Conservation (phyloP, 2,888 invertebrate species). For the Ischnus inquisitorius region DNA sequence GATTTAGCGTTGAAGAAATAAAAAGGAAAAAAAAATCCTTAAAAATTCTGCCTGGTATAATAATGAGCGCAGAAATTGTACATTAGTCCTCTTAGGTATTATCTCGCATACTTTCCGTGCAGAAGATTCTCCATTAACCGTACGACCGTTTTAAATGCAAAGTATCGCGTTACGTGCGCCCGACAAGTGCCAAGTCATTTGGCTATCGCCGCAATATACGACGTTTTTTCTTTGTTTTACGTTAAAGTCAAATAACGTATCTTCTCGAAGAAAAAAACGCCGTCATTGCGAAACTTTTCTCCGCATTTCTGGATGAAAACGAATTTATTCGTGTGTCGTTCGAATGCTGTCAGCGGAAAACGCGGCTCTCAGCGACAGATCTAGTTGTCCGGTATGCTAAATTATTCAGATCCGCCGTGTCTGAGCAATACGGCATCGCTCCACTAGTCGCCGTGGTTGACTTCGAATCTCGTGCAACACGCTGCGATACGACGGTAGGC, state of each 20-base stretch:
- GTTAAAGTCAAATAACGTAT: slow-evolving; percentile 44
- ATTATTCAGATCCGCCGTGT: slow-evolving; percentile 54
- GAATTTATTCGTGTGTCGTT: slow-evolving; percentile 18
- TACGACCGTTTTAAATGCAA: slow-evolving; percentile 3
- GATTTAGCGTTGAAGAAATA: not conserved
- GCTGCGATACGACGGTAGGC: not conserved
- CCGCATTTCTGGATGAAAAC: slow-evolving; percentile 19
- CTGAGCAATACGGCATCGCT: slow-evolving; percentile 52
- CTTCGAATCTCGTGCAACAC: not conserved
- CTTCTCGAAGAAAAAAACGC: slow-evolving; percentile 45
- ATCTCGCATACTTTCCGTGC: not conserved
- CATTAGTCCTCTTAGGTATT: not conserved
- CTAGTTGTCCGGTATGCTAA: slow-evolving; percentile 40
- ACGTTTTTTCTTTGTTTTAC: not conserved
- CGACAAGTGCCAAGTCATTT: not conserved
- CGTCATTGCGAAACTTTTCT: slow-evolving; percentile 27
- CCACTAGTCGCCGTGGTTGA: slow-evolving; percentile 17
- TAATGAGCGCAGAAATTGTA: not conserved
- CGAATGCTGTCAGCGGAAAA: not conserved
- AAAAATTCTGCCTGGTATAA: not conserved
- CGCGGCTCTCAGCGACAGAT: slow-evolving; percentile 46
- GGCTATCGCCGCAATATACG: not conserved
- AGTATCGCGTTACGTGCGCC: not conserved
- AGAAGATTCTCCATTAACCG: not conserved
- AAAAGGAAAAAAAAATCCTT: slow-evolving; percentile 16